Evolutionary conservation across 23 tunicate species (phyloP), one percentile per base, ranked within the genome.

Genomic region (Ascidia mentula): DNA sequence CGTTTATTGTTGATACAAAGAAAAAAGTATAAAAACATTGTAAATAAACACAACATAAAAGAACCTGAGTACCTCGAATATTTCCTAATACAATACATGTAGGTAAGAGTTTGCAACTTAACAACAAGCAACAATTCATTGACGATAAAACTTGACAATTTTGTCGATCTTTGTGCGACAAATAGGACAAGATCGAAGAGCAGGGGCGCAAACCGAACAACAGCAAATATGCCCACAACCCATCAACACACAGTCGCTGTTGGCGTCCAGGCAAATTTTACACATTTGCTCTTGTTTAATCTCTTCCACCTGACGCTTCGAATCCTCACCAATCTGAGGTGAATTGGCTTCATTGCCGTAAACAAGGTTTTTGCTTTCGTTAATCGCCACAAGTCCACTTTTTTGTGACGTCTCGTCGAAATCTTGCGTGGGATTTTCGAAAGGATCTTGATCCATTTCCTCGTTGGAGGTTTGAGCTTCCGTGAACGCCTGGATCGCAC

Each of bases 151-250:
- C 32, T 84, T 89, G 38, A 89, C 71, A 32, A 87, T 87, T 45
- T 79, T 89, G 28, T 84, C 78, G 39, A 89, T 77, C 30, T 53
- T 69, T 24, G 72, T 31, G 39, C 98, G 82, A 74, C 98, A 92
- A 32, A 92, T 65, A 18, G 98, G 98, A 46, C 98, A 92, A 20
- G 73, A 70, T 34, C 73, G 45, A 20, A 92, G 37, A 17, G 88
- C 88, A 34, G 72, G 38, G 0, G 82, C 87, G 37, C 98, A 92
- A 4, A 69, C 78, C 65, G 85, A 32, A 60, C 98, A 92, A 60
- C 92, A 83, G 46, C 81, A 79, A 61, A 88, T 30, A 75, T 92
- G 98, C 18, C 78, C 69, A 40, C 98, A 92, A 2, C 89, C 89
- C 46, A 75, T 30, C 40, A 92, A 79, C 34, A 92, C 89, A 39